Percentiles rank a stretch among this genome's conserved stretches.
Evolutionary conservation across 2,113 vertebrate genomes (phyloP).

Genomic region (Nettapus auritus): DNA sequence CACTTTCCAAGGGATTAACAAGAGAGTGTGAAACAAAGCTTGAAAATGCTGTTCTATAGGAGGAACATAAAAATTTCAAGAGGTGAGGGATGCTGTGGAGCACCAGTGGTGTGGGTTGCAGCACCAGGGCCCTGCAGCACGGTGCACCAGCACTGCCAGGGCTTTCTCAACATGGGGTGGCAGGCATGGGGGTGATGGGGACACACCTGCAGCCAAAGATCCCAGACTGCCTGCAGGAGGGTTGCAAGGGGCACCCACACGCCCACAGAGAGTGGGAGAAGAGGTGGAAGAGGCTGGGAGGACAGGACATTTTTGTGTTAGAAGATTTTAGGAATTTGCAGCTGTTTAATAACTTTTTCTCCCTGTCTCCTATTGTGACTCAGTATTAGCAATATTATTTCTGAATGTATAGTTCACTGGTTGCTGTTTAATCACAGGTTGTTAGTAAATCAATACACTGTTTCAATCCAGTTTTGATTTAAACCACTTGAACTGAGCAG

Average conservation of each 20-base stretch:
- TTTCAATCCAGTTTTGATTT: background rate
- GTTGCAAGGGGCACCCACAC: rapidly evolving
- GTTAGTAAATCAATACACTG: background rate
- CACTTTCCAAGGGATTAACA: background rate
- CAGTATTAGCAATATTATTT: background rate
- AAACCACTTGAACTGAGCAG: background rate
- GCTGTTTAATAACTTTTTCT: background rate
- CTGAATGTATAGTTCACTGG: background rate
- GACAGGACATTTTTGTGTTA: background rate
- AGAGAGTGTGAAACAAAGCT: background rate
- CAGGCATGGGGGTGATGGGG: too few species aligned
- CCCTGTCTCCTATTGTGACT: too few species aligned
- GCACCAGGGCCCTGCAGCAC: too few species aligned
- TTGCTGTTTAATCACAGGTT: background rate
- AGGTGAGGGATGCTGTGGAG: background rate
- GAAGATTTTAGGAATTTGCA: background rate
- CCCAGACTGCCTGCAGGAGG: rapidly evolving
- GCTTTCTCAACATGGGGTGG: background rate
- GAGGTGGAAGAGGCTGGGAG: background rate
- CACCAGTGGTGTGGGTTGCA: too few species aligned
- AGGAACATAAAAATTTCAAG: background rate
- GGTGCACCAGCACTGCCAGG: background rate
- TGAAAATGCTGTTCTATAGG: background rate
- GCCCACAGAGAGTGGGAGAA: rapidly evolving
- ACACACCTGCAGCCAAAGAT: background rate